Percentiles rank a stretch among this genome's conserved stretches.
Conservation (phyloP, 2,888 invertebrate genomes). For the Julus scanicus region DNA sequence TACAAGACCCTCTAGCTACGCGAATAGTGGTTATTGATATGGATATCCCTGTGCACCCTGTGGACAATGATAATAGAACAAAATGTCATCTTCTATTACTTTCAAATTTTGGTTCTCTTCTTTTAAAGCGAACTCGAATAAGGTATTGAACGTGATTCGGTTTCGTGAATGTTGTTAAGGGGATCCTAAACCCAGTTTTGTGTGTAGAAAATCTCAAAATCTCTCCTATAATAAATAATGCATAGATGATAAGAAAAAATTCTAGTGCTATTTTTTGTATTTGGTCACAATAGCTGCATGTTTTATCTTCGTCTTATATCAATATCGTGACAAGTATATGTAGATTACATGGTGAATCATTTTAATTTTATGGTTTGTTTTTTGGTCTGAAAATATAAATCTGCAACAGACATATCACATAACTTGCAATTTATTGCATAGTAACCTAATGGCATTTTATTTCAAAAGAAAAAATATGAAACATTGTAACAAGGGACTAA, state of each 20-base stretch:
- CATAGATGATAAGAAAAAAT: not conserved
- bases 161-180: not conserved
- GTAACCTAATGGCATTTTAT: too few species aligned
- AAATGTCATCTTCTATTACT: not conserved
- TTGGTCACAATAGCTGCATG: too few species aligned
- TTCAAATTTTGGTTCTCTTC: not conserved
- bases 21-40: not conserved
- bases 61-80: not conserved
- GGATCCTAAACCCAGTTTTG: not conserved
- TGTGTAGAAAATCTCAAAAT: not conserved
- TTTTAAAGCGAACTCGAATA: not conserved
- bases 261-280: not conserved
- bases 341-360: too few species aligned
- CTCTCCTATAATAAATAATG: not conserved
- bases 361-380: too few species aligned
- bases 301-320: too few species aligned
- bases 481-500: too few species aligned
- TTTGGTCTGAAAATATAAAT: too few species aligned
- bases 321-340: too few species aligned
- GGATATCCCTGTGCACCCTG: not conserved
- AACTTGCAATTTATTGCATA: too few species aligned
- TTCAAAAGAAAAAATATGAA: too few species aligned
- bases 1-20: not conserved
- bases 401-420: too few species aligned
- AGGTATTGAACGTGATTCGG: not conserved